Percentiles rank a stretch among this genome's conserved stretches.
phyloP scores from a whole-genome alignment of 1,140 invertebrate genomes.

The Scylla paramamosain region DNA sequence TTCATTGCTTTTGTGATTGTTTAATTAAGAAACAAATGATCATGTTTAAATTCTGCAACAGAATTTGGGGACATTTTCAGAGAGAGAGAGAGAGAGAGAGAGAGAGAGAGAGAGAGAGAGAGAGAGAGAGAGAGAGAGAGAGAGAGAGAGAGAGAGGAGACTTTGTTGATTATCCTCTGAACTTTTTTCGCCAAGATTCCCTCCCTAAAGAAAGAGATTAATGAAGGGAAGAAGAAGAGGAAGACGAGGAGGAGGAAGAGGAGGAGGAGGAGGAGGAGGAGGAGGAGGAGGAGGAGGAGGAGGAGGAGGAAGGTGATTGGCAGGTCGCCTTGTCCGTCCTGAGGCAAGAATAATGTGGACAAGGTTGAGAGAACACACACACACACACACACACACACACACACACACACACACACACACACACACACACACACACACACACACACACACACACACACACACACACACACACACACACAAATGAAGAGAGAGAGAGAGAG shows the following conservation, averaged over 20 bases:
- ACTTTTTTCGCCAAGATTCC: neutral
- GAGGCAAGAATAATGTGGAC: neutral
- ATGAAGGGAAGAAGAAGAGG: conserved; percentile 15
- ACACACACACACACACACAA: neutral
- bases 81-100: conserved; percentile 16
- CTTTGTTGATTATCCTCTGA: neutral
- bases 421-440: neutral
- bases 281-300: neutral
- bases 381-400: neutral
- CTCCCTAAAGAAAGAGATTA: neutral
- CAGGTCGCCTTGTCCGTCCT: neutral
- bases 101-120: neutral
- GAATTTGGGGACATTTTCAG: neutral
- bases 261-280: neutral
- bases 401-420: neutral
- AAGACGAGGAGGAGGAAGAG: neutral
- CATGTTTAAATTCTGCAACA: neutral
- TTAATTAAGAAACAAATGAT: neutral
- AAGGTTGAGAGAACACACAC: neutral
- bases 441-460: neutral
- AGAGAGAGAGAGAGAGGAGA: neutral
- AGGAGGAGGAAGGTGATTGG: neutral
- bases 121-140: conserved; percentile 16
- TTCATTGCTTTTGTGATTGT: neutral
- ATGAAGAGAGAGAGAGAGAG: neutral